These are phyloP conservation scores for Ploceus nigricollis DNA, from an alignment of 2,113 vertebrate species.

Conservation along the genomic window DNA sequence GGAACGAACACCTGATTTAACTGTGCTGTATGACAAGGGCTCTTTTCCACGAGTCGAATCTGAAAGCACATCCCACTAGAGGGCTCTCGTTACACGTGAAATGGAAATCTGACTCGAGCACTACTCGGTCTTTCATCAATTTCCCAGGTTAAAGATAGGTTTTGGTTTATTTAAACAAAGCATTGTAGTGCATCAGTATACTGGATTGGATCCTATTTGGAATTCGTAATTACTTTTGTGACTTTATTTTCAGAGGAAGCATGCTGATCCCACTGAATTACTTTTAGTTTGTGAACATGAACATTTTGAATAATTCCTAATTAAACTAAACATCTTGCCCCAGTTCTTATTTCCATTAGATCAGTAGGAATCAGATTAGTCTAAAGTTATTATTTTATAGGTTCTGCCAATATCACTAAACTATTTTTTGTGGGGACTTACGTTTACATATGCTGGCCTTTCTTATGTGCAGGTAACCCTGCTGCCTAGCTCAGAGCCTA, in stretches of 20 bases:
- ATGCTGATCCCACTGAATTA: not conserved
- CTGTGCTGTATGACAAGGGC: not conserved
- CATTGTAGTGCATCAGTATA: not conserved
- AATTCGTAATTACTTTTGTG: not conserved
- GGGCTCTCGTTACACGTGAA: constrained; percentile 62
- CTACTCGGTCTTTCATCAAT: rapidly evolving
- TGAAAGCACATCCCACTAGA: constrained; percentile 56
- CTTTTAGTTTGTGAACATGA: not conserved
- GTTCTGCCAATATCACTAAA: not conserved
- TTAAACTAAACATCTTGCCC: not conserved
- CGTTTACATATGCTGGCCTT: not conserved
- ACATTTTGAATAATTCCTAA: not conserved
- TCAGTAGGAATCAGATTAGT: not conserved
- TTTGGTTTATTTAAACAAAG: not conserved
- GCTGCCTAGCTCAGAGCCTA: not conserved
- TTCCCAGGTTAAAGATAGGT: not conserved
- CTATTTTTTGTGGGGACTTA: not conserved
- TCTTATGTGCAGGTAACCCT: not conserved
- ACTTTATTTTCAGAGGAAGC: not conserved
- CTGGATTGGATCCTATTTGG: not conserved
- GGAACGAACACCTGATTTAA: not conserved
- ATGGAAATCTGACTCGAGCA: not conserved
- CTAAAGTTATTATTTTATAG: not conserved
- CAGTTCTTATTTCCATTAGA: not conserved
- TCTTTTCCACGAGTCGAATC: rapidly evolving